Conservation (phyloP, 2,888 invertebrate genomes). For the Saturnia pavonia region DNA sequence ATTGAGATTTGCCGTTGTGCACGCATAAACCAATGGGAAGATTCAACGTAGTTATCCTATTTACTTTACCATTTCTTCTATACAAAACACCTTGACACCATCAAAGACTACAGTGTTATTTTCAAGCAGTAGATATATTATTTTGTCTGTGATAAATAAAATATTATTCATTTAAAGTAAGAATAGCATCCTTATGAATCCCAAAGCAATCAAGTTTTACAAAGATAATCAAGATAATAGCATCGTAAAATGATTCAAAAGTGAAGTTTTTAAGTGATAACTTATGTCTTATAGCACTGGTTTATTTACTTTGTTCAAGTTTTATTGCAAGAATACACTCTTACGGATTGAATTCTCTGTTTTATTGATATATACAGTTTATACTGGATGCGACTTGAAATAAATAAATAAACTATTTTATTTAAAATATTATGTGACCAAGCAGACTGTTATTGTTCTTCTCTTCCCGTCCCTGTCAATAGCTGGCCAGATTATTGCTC, state of each 20-base stretch:
- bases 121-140: not conserved
- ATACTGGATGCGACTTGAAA: not conserved
- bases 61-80: not conserved
- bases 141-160: not conserved
- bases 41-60: not conserved
- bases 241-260: not conserved
- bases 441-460: no score
- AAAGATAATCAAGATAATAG: not conserved
- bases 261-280: not conserved
- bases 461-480: no score
- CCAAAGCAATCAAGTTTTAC: conserved; percentile 5
- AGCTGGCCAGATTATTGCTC: no score
- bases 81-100: not conserved
- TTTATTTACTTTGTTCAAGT: not conserved
- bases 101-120: not conserved
- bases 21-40: no score
- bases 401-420: not conserved
- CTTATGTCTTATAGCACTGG: not conserved
- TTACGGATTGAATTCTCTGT: not conserved
- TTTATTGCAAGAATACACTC: not conserved
- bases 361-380: not conserved
- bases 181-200: not conserved
- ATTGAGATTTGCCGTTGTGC: no score
- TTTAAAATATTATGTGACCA: no score
- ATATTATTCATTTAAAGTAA: not conserved